Percentiles rank a stretch among this genome's conserved stretches.
Evolutionary conservation across 2,888 invertebrate species (phyloP).

Genomic region (Melanchra persicariae): DNA sequence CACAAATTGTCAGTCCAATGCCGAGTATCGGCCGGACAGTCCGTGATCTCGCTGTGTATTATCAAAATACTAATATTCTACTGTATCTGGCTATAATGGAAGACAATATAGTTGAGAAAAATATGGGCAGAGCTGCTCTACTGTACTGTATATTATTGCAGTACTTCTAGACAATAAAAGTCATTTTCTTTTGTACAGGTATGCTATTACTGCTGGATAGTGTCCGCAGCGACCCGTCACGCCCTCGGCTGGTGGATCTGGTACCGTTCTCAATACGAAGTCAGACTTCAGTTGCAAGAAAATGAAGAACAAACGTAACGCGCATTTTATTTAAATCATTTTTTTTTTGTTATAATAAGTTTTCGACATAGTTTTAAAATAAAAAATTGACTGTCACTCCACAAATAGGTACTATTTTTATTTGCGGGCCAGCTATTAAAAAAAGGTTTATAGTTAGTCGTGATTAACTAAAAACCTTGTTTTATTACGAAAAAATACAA

Average conservation of each 20-base stretch:
- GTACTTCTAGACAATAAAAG: not conserved
- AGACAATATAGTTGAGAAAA: too few relatives aligned
- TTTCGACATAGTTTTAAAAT: conserved; percentile 11
- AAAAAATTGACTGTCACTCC: conserved; percentile 7
- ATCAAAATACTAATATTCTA: too few relatives aligned
- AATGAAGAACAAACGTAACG: conserved; percentile 64
- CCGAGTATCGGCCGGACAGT: too few relatives aligned
- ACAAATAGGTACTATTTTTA: not conserved
- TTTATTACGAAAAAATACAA: not conserved
- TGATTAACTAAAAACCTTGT: too few relatives aligned
- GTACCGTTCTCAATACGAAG: conserved; percentile 88
- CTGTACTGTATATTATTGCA: too few relatives aligned
- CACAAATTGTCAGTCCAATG: too few relatives aligned
- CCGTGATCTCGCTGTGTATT: too few relatives aligned
- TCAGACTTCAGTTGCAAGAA: conserved; percentile 79
- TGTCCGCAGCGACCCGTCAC: conserved; percentile 86
- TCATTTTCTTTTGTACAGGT: conserved; percentile 72
- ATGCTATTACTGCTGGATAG: conserved; percentile 89
- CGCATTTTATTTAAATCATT: conserved; percentile 7
- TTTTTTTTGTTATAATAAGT: conserved; percentile 31
- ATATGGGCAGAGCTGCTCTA: too few relatives aligned
- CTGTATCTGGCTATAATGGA: too few relatives aligned
- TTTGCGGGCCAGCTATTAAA: not conserved
- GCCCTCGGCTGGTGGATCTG: conserved; percentile 89
- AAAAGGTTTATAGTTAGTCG: too few relatives aligned